A percentile compares a stretch with the other conserved stretches of the same genome.
Conservation (phyloP, 64 coral and sea anemone species). For the Actinia tenebrosa region DNA sequence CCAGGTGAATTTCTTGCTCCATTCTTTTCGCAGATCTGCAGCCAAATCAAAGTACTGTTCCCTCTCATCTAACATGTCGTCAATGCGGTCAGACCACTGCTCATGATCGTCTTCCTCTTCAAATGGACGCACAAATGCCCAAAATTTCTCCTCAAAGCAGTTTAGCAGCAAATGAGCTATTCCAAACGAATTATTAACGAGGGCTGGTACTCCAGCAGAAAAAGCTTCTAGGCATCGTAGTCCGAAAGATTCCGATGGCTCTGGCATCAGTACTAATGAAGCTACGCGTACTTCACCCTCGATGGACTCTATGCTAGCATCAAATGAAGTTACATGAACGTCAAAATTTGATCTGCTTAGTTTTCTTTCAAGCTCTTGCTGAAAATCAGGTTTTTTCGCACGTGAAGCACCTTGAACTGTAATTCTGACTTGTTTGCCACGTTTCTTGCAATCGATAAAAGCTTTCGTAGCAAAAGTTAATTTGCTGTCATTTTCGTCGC, state of each 20-base stretch:
- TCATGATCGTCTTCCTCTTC: constrained; percentile 27
- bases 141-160: constrained; percentile 36
- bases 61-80: constrained; percentile 43
- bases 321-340: constrained; percentile 41
- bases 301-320: constrained; percentile 28
- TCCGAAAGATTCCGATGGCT: constrained; percentile 35
- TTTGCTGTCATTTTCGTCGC: neutral
- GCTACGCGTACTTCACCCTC: constrained; percentile 54
- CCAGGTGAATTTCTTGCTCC: constrained; percentile 56
- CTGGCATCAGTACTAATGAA: constrained; percentile 50
- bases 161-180: constrained; percentile 23
- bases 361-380: neutral
- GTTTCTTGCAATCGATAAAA: constrained; percentile 8
- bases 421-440: constrained; percentile 17
- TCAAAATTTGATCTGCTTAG: neutral
- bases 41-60: constrained; percentile 36
- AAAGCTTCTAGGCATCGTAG: constrained; percentile 41
- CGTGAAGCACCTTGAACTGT: constrained; percentile 35
- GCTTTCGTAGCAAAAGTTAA: constrained; percentile 10
- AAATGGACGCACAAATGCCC: constrained; percentile 1
- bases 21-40: constrained; percentile 13
- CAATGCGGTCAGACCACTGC: constrained; percentile 42
- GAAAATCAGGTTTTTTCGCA: neutral
- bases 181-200: constrained; percentile 38
- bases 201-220: constrained; percentile 45